A percentile compares a stretch with the other conserved stretches of the same genome.
Evolutionary conservation across 2,113 vertebrate genomes (phyloP).

Genomic region (Cyprinodon tularosa): DNA sequence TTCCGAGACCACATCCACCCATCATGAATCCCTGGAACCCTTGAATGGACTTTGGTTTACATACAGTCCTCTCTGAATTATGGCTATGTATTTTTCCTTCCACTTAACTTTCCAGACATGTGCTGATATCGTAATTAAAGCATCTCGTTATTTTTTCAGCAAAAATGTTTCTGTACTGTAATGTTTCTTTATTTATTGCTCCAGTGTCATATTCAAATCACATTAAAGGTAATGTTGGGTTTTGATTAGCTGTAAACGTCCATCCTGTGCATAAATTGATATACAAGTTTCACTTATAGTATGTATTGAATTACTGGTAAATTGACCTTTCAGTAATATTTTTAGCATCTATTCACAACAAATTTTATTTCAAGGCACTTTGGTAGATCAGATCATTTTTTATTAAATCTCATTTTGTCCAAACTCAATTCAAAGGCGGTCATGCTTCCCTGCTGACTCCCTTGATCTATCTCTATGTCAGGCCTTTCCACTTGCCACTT

Average conservation of each 20-base stretch:
- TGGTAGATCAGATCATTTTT: not conserved
- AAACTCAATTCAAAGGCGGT: not conserved
- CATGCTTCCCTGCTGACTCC: not conserved
- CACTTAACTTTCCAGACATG: no score
- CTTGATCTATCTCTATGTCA: conserved; percentile 47
- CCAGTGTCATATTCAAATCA: no score
- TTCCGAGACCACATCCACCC: no score
- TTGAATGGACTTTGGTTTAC: no score
- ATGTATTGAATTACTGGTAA: not conserved
- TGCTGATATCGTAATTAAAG: no score
- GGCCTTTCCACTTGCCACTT: conserved; percentile 98
- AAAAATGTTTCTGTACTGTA: not conserved
- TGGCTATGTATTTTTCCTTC: no score
- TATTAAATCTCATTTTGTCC: not conserved
- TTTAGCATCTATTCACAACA: not conserved
- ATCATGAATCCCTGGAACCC: no score
- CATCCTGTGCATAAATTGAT: not conserved
- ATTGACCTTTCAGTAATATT: not conserved
- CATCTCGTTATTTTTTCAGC: not conserved
- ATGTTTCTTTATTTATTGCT: no score
- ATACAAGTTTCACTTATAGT: not conserved
- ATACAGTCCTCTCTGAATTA: no score
- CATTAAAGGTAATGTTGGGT: not conserved
- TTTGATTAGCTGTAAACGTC: not conserved
- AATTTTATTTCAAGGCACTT: not conserved